A percentile compares a stretch with the other conserved stretches of the same genome.
Conservation (phyloP, 2,888 invertebrate genomes). For the Dromius quadrimaculatus region DNA sequence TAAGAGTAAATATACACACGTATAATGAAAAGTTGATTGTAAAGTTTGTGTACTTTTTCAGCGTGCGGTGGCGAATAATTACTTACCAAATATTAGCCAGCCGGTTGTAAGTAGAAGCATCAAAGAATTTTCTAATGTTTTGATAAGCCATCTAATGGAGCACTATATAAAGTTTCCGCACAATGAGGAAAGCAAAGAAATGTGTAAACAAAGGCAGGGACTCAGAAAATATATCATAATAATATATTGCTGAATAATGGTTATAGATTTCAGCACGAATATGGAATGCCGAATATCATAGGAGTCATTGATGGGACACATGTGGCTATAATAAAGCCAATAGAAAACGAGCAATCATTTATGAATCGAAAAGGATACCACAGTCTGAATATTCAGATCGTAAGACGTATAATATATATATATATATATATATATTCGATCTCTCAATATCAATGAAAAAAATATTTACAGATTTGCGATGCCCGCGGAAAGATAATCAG, state of each 20-base stretch:
- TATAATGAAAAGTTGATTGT: too few species aligned
- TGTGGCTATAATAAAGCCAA: slow-evolving; percentile 30
- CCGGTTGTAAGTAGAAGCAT: too few species aligned
- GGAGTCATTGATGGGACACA: slow-evolving; percentile 40
- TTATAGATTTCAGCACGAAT: slow-evolving; percentile 5
- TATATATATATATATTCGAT: too few species aligned
- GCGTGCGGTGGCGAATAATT: too few species aligned
- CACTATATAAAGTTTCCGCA: too few species aligned
- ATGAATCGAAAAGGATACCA: slow-evolving; percentile 33
- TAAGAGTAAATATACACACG: too few species aligned
- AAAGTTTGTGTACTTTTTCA: too few species aligned
- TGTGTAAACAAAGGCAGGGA: slow-evolving; percentile 2
- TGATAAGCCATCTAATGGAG: too few species aligned
- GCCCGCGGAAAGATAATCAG: neutral
- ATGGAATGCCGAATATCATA: slow-evolving; percentile 24
- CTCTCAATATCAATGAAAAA: neutral
- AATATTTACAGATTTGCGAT: slow-evolving; percentile 14
- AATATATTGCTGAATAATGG: too few species aligned
- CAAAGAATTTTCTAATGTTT: too few species aligned
- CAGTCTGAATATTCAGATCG: slow-evolving; percentile 10
- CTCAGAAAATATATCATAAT: neutral
- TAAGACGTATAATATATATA: neutral
- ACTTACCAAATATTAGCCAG: too few species aligned
- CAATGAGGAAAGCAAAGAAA: slow-evolving; percentile 27
- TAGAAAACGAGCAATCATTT: slow-evolving; percentile 25